A percentile compares a stretch with the other conserved stretches of the same genome.
Evolutionary conservation across 2,797 vertebrate genomes (phyloP).

Genomic region (Danio tinwini): DNA sequence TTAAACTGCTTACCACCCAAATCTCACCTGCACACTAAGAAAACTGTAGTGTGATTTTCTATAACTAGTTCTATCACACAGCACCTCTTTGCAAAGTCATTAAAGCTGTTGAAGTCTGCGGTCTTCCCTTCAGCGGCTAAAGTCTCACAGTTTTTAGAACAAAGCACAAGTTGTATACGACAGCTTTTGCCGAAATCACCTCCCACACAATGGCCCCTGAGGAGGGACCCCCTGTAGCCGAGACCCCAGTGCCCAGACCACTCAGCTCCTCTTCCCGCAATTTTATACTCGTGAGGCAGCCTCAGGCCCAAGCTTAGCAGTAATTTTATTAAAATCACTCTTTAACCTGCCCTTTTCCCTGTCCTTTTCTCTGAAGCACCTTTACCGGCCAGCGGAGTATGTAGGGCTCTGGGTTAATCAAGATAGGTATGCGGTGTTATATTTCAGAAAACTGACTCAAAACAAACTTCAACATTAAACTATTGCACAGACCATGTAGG

Average conservation of each 20-base stretch:
- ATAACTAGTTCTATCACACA: constrained; percentile 21
- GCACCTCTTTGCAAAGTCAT: constrained; percentile 41
- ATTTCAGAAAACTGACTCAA: constrained; percentile 71
- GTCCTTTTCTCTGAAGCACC: constrained; percentile 70
- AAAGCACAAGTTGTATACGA: constrained; percentile 73
- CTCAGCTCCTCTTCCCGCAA: constrained; percentile 79
- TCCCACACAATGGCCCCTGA: constrained; percentile 72
- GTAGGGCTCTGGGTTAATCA: constrained; percentile 73
- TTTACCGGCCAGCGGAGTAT: constrained; percentile 63
- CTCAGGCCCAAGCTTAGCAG: constrained; percentile 71
- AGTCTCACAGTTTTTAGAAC: constrained; percentile 71
- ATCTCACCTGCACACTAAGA: constrained; percentile 5
- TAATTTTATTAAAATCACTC: constrained; percentile 79
- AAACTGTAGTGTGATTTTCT: constrained; percentile 20
- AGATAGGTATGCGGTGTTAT: constrained; percentile 66
- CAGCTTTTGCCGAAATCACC: constrained; percentile 47
- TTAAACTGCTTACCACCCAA: not conserved
- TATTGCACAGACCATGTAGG: not conserved
- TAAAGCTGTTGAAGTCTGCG: constrained; percentile 55
- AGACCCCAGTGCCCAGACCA: constrained; percentile 69
- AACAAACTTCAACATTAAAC: not conserved
- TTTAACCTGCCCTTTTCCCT: constrained; percentile 75
- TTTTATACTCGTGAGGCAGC: constrained; percentile 82
- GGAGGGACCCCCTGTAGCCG: constrained; percentile 66
- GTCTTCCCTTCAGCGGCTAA: constrained; percentile 61